These are phyloP conservation scores for Cantharis flavilabris DNA, from an alignment of 2,888 invertebrate species.

Conservation along the genomic window DNA sequence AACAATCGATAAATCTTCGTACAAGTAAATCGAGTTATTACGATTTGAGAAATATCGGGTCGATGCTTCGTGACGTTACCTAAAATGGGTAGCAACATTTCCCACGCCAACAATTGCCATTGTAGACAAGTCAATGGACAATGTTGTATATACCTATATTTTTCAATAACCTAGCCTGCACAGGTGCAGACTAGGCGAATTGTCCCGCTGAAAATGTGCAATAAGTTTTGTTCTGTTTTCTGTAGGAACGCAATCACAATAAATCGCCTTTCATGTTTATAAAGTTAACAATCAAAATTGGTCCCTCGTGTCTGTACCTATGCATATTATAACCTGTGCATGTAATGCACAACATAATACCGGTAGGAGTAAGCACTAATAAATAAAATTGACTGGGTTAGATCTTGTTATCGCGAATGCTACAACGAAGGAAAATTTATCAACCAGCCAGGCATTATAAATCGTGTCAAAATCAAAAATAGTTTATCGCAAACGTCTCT, in stretches of 20 bases:
- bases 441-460: not conserved
- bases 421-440: not conserved
- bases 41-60: not conserved
- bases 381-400: not conserved
- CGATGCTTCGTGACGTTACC: not conserved
- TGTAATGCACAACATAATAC: not conserved
- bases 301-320: not conserved
- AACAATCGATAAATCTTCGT: not conserved
- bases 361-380: not conserved
- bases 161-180: not conserved
- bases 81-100: not conserved
- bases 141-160: not conserved
- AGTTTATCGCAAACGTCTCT: not conserved
- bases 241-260: not conserved
- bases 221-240: not conserved
- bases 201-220: not conserved
- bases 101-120: not conserved
- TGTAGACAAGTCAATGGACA: not conserved
- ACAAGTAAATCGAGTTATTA: not conserved
- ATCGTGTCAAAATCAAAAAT: not conserved
- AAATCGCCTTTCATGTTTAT: not conserved
- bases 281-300: not conserved
- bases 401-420: not conserved
- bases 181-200: not conserved
- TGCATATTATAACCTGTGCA: not conserved